These are phyloP conservation scores for Apotomis turbidana DNA, from an alignment of 2,888 invertebrate species.

Conservation along the genomic window DNA sequence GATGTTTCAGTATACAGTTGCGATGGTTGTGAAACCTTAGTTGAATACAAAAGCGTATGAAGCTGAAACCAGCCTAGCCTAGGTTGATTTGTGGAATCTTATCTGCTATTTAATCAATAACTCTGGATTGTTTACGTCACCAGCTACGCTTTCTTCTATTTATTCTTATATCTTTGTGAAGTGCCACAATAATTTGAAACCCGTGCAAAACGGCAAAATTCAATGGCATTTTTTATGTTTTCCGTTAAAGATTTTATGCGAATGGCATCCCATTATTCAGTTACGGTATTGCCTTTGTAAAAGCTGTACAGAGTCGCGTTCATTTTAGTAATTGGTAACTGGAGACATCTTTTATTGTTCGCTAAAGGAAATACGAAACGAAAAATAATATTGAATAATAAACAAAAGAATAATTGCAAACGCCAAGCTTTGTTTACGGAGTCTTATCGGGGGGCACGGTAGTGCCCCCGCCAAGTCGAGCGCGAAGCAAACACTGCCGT, in stretches of 20 bases:
- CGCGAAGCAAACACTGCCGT: too few species aligned
- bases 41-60: too few species aligned
- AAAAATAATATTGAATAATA: conserved; percentile 57
- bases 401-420: conserved; percentile 63
- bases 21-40: too few species aligned
- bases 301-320: conserved; percentile 46
- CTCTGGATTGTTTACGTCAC: background rate
- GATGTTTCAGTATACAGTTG: too few species aligned
- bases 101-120: too few species aligned
- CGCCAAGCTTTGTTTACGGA: conserved; percentile 58
- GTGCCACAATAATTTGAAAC: conserved; percentile 5
- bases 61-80: too few species aligned
- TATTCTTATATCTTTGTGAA: too few species aligned
- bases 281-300: conserved; percentile 32
- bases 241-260: conserved; percentile 25
- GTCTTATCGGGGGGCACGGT: too few species aligned
- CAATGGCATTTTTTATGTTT: conserved; percentile 31
- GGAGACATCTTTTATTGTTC: conserved; percentile 46
- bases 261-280: conserved; percentile 33
- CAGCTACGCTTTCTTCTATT: background rate
- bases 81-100: too few species aligned
- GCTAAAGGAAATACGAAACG: conserved; percentile 54
- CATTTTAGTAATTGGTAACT: conserved; percentile 58
- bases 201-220: conserved; percentile 10
- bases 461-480: too few species aligned